Evolutionary conservation across 2,797 vertebrate species (phyloP).

Genomic region (Lutjanus argentimaculatus): DNA sequence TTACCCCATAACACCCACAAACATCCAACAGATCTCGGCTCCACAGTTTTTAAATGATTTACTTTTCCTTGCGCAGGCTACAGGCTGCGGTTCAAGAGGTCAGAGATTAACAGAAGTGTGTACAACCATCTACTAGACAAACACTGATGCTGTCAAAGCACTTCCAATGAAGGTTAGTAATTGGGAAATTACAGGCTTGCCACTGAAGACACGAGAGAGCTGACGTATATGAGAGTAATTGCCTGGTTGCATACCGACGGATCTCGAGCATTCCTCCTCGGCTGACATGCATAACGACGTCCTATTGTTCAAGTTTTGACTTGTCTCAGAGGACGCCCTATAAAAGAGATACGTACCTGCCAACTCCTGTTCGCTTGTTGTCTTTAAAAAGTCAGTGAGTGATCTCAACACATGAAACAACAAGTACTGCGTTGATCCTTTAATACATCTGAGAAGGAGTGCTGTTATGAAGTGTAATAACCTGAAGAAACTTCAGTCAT

Average conservation of each 20-base stretch:
- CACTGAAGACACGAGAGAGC: constrained; percentile 56
- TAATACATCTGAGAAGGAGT: constrained; percentile 49
- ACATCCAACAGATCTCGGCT: background rate
- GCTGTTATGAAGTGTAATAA: constrained; percentile 33
- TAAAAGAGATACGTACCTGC: constrained; percentile 73
- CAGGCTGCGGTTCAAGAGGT: constrained; percentile 34
- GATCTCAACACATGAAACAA: constrained; percentile 71
- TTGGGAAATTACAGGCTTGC: constrained; percentile 71
- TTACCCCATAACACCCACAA: constrained; percentile 33
- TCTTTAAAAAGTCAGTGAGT: constrained; percentile 57
- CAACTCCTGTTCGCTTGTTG: constrained; percentile 59
- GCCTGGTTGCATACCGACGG: constrained; percentile 77
- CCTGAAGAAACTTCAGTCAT: constrained; percentile 13
- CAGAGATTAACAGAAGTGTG: constrained; percentile 48
- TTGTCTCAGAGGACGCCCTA: constrained; percentile 75
- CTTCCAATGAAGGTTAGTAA: constrained; percentile 62
- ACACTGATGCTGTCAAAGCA: constrained; percentile 57
- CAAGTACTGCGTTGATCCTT: constrained; percentile 59
- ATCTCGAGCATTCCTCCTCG: constrained; percentile 78
- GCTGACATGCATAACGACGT: constrained; percentile 79
- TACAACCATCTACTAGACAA: constrained; percentile 39
- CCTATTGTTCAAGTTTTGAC: constrained; percentile 82
- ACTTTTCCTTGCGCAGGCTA: constrained; percentile 15
- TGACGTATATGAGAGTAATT: constrained; percentile 82
- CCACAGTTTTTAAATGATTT: constrained; percentile 24